A percentile compares a stretch with the other conserved stretches of the same genome.
phyloP scores from a whole-genome alignment of 2,113 vertebrate genomes.

The Catharus minimus region DNA sequence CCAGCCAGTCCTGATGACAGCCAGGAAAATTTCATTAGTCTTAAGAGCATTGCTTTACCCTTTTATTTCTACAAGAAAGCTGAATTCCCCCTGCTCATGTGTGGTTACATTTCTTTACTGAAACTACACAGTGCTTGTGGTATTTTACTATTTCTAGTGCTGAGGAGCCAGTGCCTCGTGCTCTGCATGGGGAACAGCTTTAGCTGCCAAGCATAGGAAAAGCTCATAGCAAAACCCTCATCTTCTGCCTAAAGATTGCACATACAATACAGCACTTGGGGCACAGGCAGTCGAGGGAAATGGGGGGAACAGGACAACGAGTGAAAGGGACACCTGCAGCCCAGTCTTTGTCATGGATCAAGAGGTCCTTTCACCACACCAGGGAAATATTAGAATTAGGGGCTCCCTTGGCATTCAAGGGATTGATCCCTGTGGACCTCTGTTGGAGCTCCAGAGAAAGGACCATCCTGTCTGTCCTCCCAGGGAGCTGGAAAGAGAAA shows the following conservation, averaged over 20 bases:
- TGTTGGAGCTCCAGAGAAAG: background rate
- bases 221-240: background rate
- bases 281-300: background rate
- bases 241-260: background rate
- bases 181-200: background rate
- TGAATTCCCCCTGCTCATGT: background rate
- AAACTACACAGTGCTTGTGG: background rate
- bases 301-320: background rate
- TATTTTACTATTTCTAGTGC: background rate
- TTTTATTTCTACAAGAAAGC: conserved; percentile 24
- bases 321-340: background rate
- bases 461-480: background rate
- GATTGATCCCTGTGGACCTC: background rate
- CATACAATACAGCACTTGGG: background rate
- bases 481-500: background rate
- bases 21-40: conserved; percentile 36
- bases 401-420: background rate
- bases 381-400: background rate
- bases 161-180: background rate
- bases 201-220: background rate
- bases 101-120: conserved; percentile 16
- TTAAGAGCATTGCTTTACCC: conserved; percentile 35
- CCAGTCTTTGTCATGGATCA: background rate
- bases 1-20: background rate
- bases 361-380: background rate